Percentiles rank a stretch among this genome's conserved stretches.
phyloP scores from a whole-genome alignment of 2,797 vertebrate species.

The Eutrigla gurnardus region DNA sequence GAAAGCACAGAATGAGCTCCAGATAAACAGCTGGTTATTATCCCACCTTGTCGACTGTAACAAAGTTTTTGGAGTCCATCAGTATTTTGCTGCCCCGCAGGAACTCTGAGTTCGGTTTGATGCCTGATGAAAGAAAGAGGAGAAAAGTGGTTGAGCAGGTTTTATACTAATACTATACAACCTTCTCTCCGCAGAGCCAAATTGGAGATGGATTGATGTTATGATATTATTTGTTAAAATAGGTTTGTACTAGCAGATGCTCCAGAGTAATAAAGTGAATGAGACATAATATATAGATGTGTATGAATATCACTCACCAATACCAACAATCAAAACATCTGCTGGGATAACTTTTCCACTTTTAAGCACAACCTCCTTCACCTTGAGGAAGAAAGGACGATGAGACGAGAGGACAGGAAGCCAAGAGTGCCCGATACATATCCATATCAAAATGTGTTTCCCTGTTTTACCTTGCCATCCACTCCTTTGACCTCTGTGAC shows the following conservation, averaged over 20 bases:
- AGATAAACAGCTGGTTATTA: neutral
- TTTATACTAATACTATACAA: neutral
- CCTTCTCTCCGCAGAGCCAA: too few species aligned
- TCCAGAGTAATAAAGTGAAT: neutral
- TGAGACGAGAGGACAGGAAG: neutral
- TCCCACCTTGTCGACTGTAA: conserved; percentile 87
- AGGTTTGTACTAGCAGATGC: neutral
- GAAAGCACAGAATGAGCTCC: neutral
- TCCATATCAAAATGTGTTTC: neutral
- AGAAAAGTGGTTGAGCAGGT: neutral
- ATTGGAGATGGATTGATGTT: too few species aligned
- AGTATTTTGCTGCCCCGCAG: conserved; percentile 79
- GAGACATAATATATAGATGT: neutral
- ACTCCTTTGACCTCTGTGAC: conserved; percentile 82
- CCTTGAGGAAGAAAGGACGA: conserved; percentile 68
- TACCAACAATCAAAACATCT: conserved; percentile 86
- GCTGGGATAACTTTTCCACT: conserved; percentile 80
- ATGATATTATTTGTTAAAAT: neutral
- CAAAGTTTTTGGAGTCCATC: conserved; percentile 79
- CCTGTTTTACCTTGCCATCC: conserved; percentile 81
- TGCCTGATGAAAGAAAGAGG: conserved; percentile 64
- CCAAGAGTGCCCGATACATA: neutral
- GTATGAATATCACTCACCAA: conserved; percentile 78
- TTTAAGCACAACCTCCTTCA: conserved; percentile 83
- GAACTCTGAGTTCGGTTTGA: conserved; percentile 79